Conservation (phyloP, 2,888 invertebrate genomes). For the Seira ritae region DNA sequence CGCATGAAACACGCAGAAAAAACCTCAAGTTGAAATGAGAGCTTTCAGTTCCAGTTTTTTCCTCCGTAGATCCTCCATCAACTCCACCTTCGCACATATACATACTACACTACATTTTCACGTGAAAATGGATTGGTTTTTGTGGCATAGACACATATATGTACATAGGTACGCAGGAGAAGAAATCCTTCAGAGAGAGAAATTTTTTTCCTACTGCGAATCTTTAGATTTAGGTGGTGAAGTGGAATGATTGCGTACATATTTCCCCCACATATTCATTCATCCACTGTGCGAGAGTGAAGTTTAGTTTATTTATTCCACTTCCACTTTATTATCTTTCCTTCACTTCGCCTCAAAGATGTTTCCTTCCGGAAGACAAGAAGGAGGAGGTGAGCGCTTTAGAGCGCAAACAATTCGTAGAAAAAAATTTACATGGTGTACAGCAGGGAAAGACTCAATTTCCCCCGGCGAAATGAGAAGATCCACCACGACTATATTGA, state of each 20-base stretch:
- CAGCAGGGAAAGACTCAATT: conserved; percentile 54
- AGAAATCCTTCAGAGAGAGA: neutral
- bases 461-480: neutral
- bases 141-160: too few relatives aligned
- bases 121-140: conserved; percentile 6
- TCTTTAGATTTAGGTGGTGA: neutral
- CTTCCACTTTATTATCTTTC: neutral
- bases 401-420: neutral
- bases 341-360: conserved; percentile 2
- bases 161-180: neutral
- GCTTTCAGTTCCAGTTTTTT: conserved; percentile 13
- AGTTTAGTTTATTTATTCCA: conserved; percentile 6
- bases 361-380: neutral
- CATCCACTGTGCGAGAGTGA: neutral
- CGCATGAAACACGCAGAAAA: neutral
- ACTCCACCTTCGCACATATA: neutral
- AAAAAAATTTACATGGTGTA: too few relatives aligned
- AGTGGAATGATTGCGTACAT: neutral
- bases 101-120: neutral
- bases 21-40: conserved; percentile 16
- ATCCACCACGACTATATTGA: too few relatives aligned
- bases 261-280: neutral
- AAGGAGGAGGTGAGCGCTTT: neutral
- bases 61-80: neutral
- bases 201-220: too few relatives aligned